Evolutionary conservation across 2,888 invertebrate species (phyloP), one percentile per base, ranked within the genome.

Genomic region (Hydrotaea cyrtoneurina): DNA sequence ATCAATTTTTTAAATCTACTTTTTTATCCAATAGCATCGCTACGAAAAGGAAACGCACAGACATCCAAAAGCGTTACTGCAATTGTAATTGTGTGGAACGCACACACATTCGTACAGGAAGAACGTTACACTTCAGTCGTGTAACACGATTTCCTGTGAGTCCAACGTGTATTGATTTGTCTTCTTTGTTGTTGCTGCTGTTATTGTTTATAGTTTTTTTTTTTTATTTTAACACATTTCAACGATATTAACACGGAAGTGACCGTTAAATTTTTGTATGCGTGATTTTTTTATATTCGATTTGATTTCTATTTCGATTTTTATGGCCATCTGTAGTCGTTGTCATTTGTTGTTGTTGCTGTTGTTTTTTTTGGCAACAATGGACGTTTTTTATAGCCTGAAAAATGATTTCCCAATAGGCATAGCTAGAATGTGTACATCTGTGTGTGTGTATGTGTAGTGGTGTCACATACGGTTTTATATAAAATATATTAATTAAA

Each of bases 71-170:
- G 31, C 66, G 5, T 31, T n/a, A n/a, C n/a, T n/a, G n/a, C n/a
- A 55, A 55, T 17, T 55, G 55, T 11, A 21, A 21, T 21, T 21
- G 55, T 21, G 21, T 21, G 21, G 5, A 17, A 55, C 11, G 10
- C 21, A 55, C 55, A 55, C 55, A 55, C 21, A 21, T 59, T 69
- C 43, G 53, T 46, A 15, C 74, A 39, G 46, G 23, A 57, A 66
- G 53, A 62, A 59, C 59, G 85, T 85, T 85, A 82, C 85, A 85
- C 85, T 79, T 82, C 85, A 78, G 82, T 85, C 79, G 79, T 73
- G 77, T 85, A 85, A 85, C 50, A 82, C 85, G 85, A 85, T 85
- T 85, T 85, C 85, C 85, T 85, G 85, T 80, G 23, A 23, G 31
- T 57, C 77, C 15, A 15, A 62, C 62, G 46, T 69, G 39, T 23